Evolutionary conservation across 2,888 invertebrate genomes (phyloP), one percentile per base, ranked within the genome.

Genomic region (Bombylius discolor): DNA sequence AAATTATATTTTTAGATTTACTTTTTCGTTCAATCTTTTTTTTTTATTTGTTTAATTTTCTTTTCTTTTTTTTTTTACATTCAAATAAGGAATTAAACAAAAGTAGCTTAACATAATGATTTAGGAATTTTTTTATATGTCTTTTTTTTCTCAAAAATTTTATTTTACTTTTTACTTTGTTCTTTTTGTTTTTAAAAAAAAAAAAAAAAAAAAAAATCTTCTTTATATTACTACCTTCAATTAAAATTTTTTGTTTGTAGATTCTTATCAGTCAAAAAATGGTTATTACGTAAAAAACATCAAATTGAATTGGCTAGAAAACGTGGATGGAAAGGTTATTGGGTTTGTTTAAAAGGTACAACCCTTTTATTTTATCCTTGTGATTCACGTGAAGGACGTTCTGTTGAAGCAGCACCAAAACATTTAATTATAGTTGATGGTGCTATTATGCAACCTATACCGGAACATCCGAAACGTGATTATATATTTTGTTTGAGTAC

Each of bases 401-500:
- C 89, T 45, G 91, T 92, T 60, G 94, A 94, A 72, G 89, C 92
- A 46, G 91, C 93, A 49, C 94, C 94, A 54, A 93, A 93, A 76
- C 94, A 95, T 77, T 83, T 94, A 71, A 93, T 94, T 76, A 94
- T 94, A 70, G 93, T 95, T 64, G 94, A 95, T 76, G 93, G 93
- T 57, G 93, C 93, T 66, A 94, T 98, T 74, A 94, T 95, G 88
- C 97, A 97, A 76, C 93, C 96, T 51, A 94, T 97, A 69, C 97
- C 97, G n/a, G 97, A 98, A 74, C 96, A 98, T 76, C 97, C 97
- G 23, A 95, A 96, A 75, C 81, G 96, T 65, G 96, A 97, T 77
- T 89, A 94, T 77, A 95, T 98, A 75, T 97, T 98, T 79, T 96
- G 97, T 73, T 82, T 98, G 67, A 96, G 95, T 78, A 97, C 96